Evolutionary conservation across 2,888 invertebrate genomes (phyloP), one percentile per base, ranked within the genome.

Genomic region (Drosophila nigricruria): DNA sequence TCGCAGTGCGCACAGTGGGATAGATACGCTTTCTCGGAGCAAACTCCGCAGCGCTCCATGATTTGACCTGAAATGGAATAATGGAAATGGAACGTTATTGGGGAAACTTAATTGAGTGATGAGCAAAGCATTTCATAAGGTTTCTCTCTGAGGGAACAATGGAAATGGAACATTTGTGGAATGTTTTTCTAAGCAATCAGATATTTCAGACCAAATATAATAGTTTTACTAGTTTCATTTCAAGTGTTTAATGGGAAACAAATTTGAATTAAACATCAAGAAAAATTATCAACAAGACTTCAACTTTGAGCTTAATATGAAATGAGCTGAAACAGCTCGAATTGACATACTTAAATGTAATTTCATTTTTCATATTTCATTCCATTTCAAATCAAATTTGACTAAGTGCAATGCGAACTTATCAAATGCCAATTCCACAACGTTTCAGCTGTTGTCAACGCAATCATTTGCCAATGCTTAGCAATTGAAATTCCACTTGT

Each of bases 1-100:
- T 99, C 98, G 93, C 99, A 99, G 93, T 99, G 99, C 30, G 97
- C 96, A 93, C 99, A 99, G 54, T 95, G 94, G 65, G 95, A 95
- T 88, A 97, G 96, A 91, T 97, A 97, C 66, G 97, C 96, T 93
- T 98, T 97, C 93, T 98, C 97, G 62, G 97, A 97, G 93, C 98
- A 97, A 52, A 98, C 97, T 90, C 97, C 97, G 93, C 98, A 98
- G 85, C 98, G 94, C 93, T 97, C 97, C 97, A 98, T 98, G 63
- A 97, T 95, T 93, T 97, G 97, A 68, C 97, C 93, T 93, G 25
- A 20, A 49, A 36, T 3, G 25, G 3, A 45, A 54, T 18, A 25
- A 9, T 12, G n/a, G 23, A n/a, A 38, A n/a, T 36, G 20, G 10
- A 53, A 42, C 50, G 18, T 47, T 14, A 30, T 14, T 32, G 12